These are phyloP conservation scores for Lutjanus erythropterus DNA, from an alignment of 2,113 vertebrate species.

Conservation along the genomic window DNA sequence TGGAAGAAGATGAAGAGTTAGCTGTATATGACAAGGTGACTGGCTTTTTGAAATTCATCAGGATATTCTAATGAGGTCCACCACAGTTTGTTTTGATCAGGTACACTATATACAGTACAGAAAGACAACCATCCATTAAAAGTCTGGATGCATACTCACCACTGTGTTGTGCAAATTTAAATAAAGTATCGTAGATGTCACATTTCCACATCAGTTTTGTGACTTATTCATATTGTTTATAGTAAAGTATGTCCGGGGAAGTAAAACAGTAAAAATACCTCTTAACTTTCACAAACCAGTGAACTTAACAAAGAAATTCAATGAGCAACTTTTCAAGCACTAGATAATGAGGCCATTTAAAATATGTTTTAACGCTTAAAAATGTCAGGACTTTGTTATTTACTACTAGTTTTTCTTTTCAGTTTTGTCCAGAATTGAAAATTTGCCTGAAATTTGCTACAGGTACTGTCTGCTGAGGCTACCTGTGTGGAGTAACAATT, in stretches of 20 bases:
- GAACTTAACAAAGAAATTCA: not conserved
- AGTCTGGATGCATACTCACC: not conserved
- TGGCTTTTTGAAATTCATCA: not conserved
- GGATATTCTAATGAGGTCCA: not conserved
- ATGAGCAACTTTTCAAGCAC: too few relatives aligned
- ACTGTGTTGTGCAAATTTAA: not conserved
- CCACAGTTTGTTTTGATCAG: not conserved
- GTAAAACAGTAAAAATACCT: not conserved
- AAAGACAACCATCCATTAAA: not conserved
- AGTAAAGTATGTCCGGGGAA: not conserved
- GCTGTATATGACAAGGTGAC: conserved; percentile 92
- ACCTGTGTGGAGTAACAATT: not conserved
- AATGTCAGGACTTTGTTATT: too few relatives aligned
- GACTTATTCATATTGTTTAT: too few relatives aligned
- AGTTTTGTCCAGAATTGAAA: not conserved
- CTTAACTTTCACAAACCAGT: not conserved
- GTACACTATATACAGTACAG: not conserved
- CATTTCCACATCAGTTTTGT: not conserved
- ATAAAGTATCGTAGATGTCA: too few relatives aligned
- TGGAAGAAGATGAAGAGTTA: conserved; percentile 94
- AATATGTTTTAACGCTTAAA: not conserved
- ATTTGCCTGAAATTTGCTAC: not conserved
- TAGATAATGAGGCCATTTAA: not conserved
- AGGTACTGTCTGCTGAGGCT: not conserved
- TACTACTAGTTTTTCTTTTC: not conserved